phyloP scores from a whole-genome alignment of 2,113 vertebrate genomes.

The Plotosus lineatus region DNA sequence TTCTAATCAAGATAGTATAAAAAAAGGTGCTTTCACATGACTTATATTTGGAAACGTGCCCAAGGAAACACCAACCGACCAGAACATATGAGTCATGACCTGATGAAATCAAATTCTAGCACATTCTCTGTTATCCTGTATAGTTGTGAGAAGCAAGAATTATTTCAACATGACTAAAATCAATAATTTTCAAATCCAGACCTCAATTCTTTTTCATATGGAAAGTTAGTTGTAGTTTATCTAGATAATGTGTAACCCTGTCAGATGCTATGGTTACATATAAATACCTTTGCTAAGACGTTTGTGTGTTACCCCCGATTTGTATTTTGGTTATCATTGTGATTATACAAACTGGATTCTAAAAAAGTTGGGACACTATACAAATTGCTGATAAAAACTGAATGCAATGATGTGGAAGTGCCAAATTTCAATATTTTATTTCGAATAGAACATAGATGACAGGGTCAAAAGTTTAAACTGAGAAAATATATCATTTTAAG shows the following conservation, averaged over 20 bases:
- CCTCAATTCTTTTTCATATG: not conserved
- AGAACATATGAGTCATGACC: slow-evolving; percentile 49
- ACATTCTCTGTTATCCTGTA: not conserved
- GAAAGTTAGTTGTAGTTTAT: not conserved
- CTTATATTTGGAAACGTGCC: slow-evolving; percentile 46
- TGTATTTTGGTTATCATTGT: too few species aligned
- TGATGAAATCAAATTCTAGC: slow-evolving; percentile 49
- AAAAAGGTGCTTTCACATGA: slow-evolving; percentile 29
- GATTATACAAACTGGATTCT: too few species aligned
- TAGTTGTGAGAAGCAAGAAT: not conserved
- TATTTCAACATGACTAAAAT: not conserved
- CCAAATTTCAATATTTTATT: too few species aligned
- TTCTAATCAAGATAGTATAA: slow-evolving; percentile 24
- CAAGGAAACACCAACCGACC: slow-evolving; percentile 30
- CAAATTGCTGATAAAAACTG: too few species aligned
- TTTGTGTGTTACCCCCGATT: too few species aligned
- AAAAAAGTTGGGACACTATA: too few species aligned
- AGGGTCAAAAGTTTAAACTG: too few species aligned
- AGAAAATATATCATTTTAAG: too few species aligned
- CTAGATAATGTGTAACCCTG: not conserved
- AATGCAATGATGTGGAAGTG: too few species aligned
- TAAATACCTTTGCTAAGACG: too few species aligned
- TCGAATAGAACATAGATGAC: too few species aligned
- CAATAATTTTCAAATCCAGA: not conserved
- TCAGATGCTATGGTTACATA: not conserved